A percentile compares a stretch with the other conserved stretches of the same genome.
phyloP scores from a whole-genome alignment of 1,140 invertebrate genomes.

The Helicoverpa armigera region DNA sequence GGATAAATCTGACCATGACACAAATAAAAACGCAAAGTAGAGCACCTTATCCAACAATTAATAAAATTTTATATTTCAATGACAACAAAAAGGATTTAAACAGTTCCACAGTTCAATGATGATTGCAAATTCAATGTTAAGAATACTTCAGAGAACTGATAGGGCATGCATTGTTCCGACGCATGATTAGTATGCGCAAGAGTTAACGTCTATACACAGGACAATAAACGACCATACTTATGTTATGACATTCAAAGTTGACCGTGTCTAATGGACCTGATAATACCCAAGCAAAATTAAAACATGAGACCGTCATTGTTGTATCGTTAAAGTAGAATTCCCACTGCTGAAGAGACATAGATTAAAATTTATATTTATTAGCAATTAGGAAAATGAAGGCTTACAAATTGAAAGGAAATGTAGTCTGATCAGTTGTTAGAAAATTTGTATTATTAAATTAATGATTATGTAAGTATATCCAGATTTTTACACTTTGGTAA shows the following conservation, averaged over 20 bases:
- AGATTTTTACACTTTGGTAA: too few relatives aligned
- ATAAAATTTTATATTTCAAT: not conserved
- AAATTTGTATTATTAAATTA: not conserved
- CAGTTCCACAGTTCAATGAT: conserved; percentile 31
- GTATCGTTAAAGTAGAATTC: not conserved
- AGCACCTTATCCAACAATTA: not conserved
- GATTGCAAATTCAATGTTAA: conserved; percentile 47
- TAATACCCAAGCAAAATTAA: conserved; percentile 70
- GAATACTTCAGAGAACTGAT: conserved; percentile 64
- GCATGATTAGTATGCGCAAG: conserved; percentile 71
- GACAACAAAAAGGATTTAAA: conserved; percentile 4
- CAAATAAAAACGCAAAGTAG: not conserved
- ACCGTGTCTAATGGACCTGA: conserved; percentile 75
- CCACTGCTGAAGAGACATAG: not conserved
- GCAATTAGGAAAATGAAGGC: not conserved
- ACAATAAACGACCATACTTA: conserved; percentile 63
- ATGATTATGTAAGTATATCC: too few relatives aligned
- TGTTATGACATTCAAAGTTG: conserved; percentile 77
- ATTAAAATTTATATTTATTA: not conserved
- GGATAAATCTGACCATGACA: conserved; percentile 8
- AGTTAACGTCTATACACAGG: conserved; percentile 56
- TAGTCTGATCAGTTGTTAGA: too few relatives aligned
- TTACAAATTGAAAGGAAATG: not conserved
- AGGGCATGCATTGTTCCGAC: conserved; percentile 63
- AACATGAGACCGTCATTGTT: conserved; percentile 49